Evolutionary conservation across 1,140 invertebrate genomes (phyloP), one percentile per base, ranked within the genome.

Genomic region (Scaptomyza montana): DNA sequence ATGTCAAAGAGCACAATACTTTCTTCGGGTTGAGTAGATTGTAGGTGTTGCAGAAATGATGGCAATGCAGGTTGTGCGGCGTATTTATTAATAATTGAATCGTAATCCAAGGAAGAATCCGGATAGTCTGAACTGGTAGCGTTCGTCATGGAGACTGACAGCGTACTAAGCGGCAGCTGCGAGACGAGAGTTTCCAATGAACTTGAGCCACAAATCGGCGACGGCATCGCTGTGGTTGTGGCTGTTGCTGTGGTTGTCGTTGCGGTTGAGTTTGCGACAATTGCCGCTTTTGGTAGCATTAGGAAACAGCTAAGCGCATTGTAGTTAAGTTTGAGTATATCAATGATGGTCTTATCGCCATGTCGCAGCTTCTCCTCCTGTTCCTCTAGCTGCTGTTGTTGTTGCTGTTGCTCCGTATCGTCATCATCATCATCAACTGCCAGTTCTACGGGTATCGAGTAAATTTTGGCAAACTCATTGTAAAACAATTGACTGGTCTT

Each of bases 401-500:
- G 47, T 25, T 45, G 36, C 3, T 55, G 45, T 16, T 72, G 71
- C 50, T 50, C 7, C 28, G 33, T 8, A 36, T 65, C 39, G 0
- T 62, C 69, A 0, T 75, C 77, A 8, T 75, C 71, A 5, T 87
- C 82, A 25, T 80, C 53, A 5, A 81, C 75, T 10, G 63, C 19
- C 67, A 89, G 65, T 72, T 90, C 89, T 54, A 89, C 73, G 66
- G 80, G 80, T 74, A 90, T 90, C 36, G 89, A 90, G 61, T 91
- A 91, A 10, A 90, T 90, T 66, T 89, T 86, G 46, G 90, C 84
- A 72, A 91, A 91, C 50, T 89, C 90, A 51, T 89, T 91, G 28
- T 90, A 91, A 5, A 91, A 91, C 39, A 78, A 50, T 63, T 91
- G 90, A 55, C 87, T 91, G 5, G 80, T 91, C 59, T 91, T 90